Base-by-base conservation (phyloP, 2,797 vertebrate genomes). In the Orestias chungarensis region DNA sequence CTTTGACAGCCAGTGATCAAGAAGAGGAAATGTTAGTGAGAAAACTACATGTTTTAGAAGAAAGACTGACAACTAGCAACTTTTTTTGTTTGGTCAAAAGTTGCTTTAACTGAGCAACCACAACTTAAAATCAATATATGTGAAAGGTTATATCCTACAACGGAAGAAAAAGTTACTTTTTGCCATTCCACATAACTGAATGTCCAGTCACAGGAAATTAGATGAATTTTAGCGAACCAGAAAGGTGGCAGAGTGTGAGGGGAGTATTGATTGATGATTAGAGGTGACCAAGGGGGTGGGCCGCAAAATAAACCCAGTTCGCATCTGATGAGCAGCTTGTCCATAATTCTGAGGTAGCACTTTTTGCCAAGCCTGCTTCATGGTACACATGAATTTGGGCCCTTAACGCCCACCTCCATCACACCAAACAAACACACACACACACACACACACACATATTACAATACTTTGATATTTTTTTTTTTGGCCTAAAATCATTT, bases 321-420 rank as follows among this genome's bases (percentile, higher is more conserved):
- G 93, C 93, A 95, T 94, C 93, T 94, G 94, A 95, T 93, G 94
- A 94, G 93, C 94, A 95, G 94, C 94, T 94, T 95, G 94, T 93
- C 92, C 91, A 90, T 94, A 93, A 94, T 90, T 90, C 91, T 90
- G 91, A 92, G 88, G 86, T 83, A 44, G 66, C 40, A 1, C 73
- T 85, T 81, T 75, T 78, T 93, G 94, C 94, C 94, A 95, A 95
- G 85, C 88, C 80, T 82, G 81, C 76, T 88, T 90, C 85, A 86
- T 86, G 92, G 93, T 93, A 92, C 90, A 89, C 89, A 89, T 68
- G 90, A 92, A 75, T 73, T 87, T 84, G 77, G 75, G 80, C 74
- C 77, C 23, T 38, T 1, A 12, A 12, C 23, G 6, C 3, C 20
- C 49, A 27, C 68, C 54, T 14, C 59, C 7, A 35, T 38, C 52